Conservation (phyloP, 2,797 vertebrate genomes). For the Sebastes miniatus region DNA sequence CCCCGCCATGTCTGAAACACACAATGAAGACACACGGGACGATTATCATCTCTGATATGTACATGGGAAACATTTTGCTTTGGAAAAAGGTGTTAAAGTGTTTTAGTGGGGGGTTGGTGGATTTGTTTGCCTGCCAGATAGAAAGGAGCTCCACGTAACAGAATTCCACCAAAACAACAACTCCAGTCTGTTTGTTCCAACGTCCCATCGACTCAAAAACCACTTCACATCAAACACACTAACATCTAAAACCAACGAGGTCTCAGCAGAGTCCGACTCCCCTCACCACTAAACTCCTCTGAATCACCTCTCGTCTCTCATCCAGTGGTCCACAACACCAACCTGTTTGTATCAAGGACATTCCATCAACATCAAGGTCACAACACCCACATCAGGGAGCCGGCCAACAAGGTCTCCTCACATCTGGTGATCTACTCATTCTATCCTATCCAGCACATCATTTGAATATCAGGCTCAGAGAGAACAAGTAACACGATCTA, state of each 20-base stretch:
- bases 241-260: not conserved
- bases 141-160: not conserved
- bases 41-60: not conserved
- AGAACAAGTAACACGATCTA: not conserved
- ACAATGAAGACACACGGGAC: not conserved
- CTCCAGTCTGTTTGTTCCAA: not conserved
- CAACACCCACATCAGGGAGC: not conserved
- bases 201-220: not conserved
- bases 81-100: not conserved
- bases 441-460: not conserved
- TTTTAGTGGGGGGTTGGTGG: not conserved
- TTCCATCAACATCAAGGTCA: not conserved
- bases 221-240: not conserved
- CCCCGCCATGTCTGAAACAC: constrained; percentile 87
- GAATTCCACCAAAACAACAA: not conserved
- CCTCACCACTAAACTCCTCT: not conserved
- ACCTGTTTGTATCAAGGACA: not conserved
- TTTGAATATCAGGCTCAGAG: not conserved
- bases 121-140: constrained; percentile 16
- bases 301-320: not conserved
- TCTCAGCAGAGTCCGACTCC: not conserved
- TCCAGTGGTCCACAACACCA: not conserved
- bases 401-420: not conserved
- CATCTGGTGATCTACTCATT: not conserved
- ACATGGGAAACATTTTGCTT: not conserved